phyloP scores from a whole-genome alignment of 2,888 invertebrate genomes.

The Heteromyza rotundicornis region DNA sequence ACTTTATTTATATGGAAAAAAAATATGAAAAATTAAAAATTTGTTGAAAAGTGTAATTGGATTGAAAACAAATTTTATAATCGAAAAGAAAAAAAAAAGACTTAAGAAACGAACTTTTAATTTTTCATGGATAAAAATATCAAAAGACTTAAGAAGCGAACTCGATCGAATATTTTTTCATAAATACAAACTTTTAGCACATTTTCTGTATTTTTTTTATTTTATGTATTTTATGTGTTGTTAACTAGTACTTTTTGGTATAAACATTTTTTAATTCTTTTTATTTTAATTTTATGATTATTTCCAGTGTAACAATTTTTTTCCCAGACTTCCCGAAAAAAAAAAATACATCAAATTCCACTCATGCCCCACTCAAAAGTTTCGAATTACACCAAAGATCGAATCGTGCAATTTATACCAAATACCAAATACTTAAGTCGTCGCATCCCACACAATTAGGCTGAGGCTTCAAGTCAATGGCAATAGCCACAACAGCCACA shows the following conservation, averaged over 20 bases:
- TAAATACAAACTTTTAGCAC: background rate
- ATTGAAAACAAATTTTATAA: background rate
- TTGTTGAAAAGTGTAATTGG: background rate
- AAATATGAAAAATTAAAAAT: background rate
- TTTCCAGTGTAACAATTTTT: background rate
- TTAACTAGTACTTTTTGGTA: no score
- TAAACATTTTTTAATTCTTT: background rate
- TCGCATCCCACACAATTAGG: conserved; percentile 7
- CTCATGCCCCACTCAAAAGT: background rate
- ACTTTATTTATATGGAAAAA: no score
- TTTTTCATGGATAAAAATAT: background rate
- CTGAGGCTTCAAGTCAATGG: background rate
- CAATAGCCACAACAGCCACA: conserved; percentile 10
- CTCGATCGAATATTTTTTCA: conserved; percentile 28
- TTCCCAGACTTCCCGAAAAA: background rate
- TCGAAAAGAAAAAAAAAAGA: conserved; percentile 22
- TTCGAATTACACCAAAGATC: conserved; percentile 7
- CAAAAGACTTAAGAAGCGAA: conserved; percentile 43
- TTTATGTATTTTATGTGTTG: no score
- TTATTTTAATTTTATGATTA: background rate
- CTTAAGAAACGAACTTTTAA: background rate
- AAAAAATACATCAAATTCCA: background rate
- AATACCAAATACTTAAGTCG: background rate
- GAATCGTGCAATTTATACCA: background rate
- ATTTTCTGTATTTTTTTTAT: background rate